These are phyloP conservation scores for Syrphus vitripennis DNA, from an alignment of 2,888 invertebrate genomes.

Conservation along the genomic window DNA sequence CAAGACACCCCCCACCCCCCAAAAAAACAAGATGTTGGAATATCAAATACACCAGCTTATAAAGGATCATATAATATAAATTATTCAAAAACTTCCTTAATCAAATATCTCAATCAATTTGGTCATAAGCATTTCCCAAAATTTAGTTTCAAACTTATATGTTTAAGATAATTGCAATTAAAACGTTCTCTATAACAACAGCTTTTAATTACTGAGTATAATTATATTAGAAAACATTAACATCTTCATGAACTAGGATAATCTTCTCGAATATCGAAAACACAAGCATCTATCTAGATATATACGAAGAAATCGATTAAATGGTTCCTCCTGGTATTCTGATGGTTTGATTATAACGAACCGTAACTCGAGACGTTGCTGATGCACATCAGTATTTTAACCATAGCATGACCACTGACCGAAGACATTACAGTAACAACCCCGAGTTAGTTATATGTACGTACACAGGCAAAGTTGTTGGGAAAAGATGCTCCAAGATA, in stretches of 20 bases:
- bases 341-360: constrained; percentile 7
- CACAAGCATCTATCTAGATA: neutral
- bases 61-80: neutral
- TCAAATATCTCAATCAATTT: constrained; percentile 13
- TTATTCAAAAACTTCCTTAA: neutral
- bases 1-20: too few species aligned
- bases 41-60: neutral
- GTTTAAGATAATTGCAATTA: constrained; percentile 41
- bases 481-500: neutral
- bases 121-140: neutral
- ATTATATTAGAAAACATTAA: constrained; percentile 35
- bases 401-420: constrained; percentile 19
- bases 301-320: constrained; percentile 13
- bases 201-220: constrained; percentile 35
- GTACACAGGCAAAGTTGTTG: neutral
- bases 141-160: constrained; percentile 1
- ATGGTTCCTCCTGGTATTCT: neutral
- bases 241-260: constrained; percentile 8
- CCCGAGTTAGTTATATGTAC: neutral
- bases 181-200: neutral
- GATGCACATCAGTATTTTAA: constrained; percentile 16
- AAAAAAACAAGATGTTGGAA: too few species aligned
- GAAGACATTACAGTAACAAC: constrained; percentile 7
- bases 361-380: neutral
- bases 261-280: constrained; percentile 17